Conservation (phyloP, 2,888 invertebrate genomes). For the Nasonovia ribisnigri region DNA sequence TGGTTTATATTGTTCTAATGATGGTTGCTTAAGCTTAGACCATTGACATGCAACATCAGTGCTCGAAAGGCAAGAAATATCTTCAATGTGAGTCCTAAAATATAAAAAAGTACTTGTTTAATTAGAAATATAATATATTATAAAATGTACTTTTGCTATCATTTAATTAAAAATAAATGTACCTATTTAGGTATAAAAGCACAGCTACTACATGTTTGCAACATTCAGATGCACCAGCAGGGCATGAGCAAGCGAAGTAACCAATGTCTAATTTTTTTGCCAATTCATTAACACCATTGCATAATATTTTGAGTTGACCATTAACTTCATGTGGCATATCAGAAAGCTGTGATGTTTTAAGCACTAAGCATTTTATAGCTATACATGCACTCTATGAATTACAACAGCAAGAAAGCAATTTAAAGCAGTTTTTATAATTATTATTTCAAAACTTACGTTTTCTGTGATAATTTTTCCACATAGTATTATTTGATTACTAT, state of each 20-base stretch:
- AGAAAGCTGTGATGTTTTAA: neutral
- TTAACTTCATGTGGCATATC: slow-evolving; percentile 5
- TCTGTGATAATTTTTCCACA: slow-evolving; percentile 38
- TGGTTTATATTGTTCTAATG: slow-evolving; percentile 23
- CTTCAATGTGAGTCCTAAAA: slow-evolving; percentile 8
- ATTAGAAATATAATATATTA: neutral
- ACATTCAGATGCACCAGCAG: slow-evolving; percentile 30
- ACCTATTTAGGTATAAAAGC: slow-evolving; percentile 24
- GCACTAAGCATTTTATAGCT: slow-evolving; percentile 9
- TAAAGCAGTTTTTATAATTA: slow-evolving; percentile 2
- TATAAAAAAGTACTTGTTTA: neutral
- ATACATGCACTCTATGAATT: neutral
- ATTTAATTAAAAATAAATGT: slow-evolving; percentile 18
- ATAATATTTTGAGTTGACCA: neutral
- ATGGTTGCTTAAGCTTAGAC: slow-evolving; percentile 19
- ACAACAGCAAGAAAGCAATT: neutral
- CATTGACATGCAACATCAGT: slow-evolving; percentile 25
- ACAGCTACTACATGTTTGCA: slow-evolving; percentile 42
- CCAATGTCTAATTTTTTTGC: neutral
- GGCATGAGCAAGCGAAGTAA: neutral
- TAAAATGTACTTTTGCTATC: neutral
- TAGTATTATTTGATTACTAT: slow-evolving; percentile 37
- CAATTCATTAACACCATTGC: neutral
- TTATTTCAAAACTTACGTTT: slow-evolving; percentile 29
- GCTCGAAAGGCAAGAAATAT: neutral